Evolutionary conservation across 2,888 invertebrate species (phyloP), one percentile per base, ranked within the genome.

Genomic region (Panzeria rudis): DNA sequence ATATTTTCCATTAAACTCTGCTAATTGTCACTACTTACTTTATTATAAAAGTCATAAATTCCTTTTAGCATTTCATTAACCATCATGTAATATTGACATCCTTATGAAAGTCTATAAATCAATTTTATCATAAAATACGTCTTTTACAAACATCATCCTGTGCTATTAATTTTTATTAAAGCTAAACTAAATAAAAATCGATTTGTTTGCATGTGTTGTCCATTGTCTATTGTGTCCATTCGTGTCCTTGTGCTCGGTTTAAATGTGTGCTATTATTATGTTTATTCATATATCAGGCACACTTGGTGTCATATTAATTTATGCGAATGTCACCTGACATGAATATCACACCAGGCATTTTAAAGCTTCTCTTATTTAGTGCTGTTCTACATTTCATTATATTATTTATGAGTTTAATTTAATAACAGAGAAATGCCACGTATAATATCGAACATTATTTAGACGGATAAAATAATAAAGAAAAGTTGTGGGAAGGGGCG

Each of bases 281-380:
- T 61, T 68, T 78, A 83, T 68, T 73, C 69, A 62, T 64, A 76
- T 62, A 61, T 75, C 62, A 82, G 62, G 23, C 59, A 52, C 64
- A 76, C 41, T 66, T 54, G 71, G 68, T 73, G 68, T 50, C 44
- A 56, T 38, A 56, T 41, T 78, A 84, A 84, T 81, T 84, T 77
- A 84, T 84, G 77, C 38, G 50, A 84, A 84, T 73, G 73, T 68
- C 77, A 81, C 47, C 77, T 81, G 80, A 54, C 72, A 68, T 44
- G 32, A 35, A 35, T 44, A 71, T 38, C 50, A 32, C n/a, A 20
- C 2, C 11, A 59, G 44, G 23, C 25, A 32, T 59, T 68, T 61
- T 25, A 15, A 59, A 32, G 23, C 38, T 17, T 59, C 17, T 69
- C 11, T n/a, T 25, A n/a, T 66, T 32, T 15, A 32, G 23, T 25